These are phyloP conservation scores for Nomia melanderi DNA, from an alignment of 1,140 invertebrate genomes.

Conservation along the genomic window DNA sequence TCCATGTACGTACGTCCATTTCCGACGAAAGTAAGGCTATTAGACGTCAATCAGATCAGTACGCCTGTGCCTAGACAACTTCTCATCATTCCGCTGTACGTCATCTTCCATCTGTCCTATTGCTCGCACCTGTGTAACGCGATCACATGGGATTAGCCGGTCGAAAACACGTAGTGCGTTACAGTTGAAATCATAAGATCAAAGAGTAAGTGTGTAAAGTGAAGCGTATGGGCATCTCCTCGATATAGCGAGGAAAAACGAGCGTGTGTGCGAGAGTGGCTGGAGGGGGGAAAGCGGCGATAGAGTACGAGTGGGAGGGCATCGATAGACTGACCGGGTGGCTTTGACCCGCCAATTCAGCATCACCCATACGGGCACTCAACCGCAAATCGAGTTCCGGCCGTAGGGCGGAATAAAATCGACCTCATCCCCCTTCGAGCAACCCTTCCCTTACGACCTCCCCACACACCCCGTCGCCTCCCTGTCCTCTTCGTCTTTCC, in stretches of 20 bases:
- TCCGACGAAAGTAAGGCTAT: too few relatives aligned
- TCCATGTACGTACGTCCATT: too few relatives aligned
- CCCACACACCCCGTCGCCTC: slow-evolving; percentile 4
- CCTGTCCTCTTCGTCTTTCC: too few relatives aligned
- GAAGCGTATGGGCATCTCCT: slow-evolving; percentile 26
- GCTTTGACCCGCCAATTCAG: slow-evolving; percentile 75
- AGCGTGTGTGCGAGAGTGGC: background rate
- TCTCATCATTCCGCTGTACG: too few relatives aligned
- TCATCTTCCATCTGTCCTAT: too few relatives aligned
- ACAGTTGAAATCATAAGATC: background rate
- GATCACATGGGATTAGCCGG: background rate
- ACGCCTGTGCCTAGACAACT: too few relatives aligned
- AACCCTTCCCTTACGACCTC: slow-evolving; percentile 17
- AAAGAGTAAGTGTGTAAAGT: slow-evolving; percentile 20
- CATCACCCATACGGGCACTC: slow-evolving; percentile 74
- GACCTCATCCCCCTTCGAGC: slow-evolving; percentile 39
- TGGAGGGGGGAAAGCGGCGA: background rate
- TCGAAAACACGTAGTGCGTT: background rate
- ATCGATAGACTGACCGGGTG: slow-evolving; percentile 44
- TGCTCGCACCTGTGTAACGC: too few relatives aligned
- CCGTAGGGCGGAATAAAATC: slow-evolving; percentile 74
- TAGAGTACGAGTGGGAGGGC: slow-evolving; percentile 28
- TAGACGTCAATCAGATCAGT: too few relatives aligned
- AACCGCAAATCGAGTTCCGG: slow-evolving; percentile 76
- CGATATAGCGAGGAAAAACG: background rate